These are phyloP conservation scores for Aleadryas rufinucha DNA, from an alignment of 2,113 vertebrate species.

Conservation along the genomic window DNA sequence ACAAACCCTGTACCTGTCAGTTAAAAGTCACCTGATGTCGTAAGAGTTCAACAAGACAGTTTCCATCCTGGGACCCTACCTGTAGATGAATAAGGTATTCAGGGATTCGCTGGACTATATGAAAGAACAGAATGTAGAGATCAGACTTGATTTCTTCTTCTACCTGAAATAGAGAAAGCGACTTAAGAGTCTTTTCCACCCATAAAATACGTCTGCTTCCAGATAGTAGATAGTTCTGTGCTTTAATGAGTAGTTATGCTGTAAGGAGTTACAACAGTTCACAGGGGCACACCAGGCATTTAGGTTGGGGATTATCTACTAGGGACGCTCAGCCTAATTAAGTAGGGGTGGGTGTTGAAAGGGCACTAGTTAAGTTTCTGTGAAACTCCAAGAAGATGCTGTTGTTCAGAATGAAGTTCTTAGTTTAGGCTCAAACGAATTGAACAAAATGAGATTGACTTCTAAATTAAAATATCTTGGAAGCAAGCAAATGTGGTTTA, in stretches of 20 bases:
- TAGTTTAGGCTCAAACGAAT: neutral
- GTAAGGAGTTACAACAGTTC: neutral
- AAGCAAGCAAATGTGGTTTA: neutral
- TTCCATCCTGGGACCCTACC: slow-evolving; percentile 64
- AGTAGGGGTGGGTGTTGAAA: neutral
- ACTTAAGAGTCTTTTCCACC: neutral
- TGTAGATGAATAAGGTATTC: slow-evolving; percentile 93
- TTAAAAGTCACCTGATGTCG: neutral
- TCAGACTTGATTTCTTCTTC: slow-evolving; percentile 90
- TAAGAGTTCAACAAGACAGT: neutral
- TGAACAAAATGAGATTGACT: neutral
- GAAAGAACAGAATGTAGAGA: slow-evolving; percentile 89
- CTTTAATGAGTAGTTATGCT: neutral
- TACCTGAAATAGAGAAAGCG: slow-evolving; percentile 61
- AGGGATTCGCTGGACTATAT: slow-evolving; percentile 92
- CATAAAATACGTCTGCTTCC: neutral
- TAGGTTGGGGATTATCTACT: neutral
- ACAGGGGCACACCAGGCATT: neutral
- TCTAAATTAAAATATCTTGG: neutral
- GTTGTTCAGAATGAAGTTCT: neutral
- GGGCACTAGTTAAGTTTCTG: neutral
- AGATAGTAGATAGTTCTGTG: neutral
- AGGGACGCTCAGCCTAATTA: neutral
- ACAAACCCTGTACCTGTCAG: neutral
- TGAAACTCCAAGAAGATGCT: neutral